phyloP scores from a whole-genome alignment of 53 echinoderm and acorn worm species.

The Mesocentrotus franciscanus region DNA sequence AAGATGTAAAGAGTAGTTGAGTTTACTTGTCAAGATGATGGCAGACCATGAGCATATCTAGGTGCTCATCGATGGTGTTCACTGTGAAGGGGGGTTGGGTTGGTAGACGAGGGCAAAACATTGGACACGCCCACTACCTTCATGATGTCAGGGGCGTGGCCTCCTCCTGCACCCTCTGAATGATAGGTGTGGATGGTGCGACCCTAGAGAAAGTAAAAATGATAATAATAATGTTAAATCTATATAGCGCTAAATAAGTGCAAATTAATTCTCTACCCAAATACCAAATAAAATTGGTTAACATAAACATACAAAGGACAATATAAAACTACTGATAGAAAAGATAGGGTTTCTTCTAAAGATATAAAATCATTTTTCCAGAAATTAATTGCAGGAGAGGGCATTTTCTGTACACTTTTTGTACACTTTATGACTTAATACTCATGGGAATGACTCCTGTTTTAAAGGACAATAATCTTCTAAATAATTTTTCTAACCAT shows the following conservation, averaged over 20 bases:
- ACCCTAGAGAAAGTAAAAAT: conserved; percentile 48
- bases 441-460: neutral
- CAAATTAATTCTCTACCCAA: neutral
- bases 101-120: conserved; percentile 83
- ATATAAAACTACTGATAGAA: too few relatives aligned
- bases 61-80: conserved; percentile 84
- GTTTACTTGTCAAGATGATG: conserved; percentile 84
- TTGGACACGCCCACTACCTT: conserved; percentile 78
- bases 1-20: neutral
- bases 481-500: too few relatives aligned
- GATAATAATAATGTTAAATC: neutral
- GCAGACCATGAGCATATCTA: conserved; percentile 87
- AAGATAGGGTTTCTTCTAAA: too few relatives aligned
- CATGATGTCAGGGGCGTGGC: conserved; percentile 87
- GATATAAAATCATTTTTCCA: neutral
- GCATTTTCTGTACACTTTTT: neutral
- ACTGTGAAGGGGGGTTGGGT: conserved; percentile 81
- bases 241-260: neutral
- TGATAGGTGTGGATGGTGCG: conserved; percentile 87
- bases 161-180: conserved; percentile 86
- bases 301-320: too few relatives aligned
- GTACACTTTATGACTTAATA: neutral
- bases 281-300: too few relatives aligned
- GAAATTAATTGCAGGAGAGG: neutral
- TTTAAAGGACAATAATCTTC: too few relatives aligned